phyloP scores from a whole-genome alignment of 2,113 vertebrate genomes.

The Pteruthius melanotis region DNA sequence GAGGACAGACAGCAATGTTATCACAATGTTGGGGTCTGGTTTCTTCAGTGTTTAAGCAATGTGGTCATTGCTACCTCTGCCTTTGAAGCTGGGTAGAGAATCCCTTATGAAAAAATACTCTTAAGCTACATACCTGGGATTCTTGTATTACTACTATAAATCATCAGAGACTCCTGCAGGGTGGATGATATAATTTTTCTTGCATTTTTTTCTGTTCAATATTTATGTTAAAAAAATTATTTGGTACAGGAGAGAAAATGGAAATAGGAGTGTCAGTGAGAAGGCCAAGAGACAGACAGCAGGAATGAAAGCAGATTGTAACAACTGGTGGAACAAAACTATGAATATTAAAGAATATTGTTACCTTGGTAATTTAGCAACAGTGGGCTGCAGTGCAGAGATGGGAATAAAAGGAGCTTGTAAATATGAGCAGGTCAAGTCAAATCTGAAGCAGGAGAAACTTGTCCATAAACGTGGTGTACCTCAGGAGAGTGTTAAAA shows the following conservation, averaged over 20 bases:
- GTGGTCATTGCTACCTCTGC: not conserved
- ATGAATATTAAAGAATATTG: not conserved
- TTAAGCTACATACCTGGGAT: not conserved
- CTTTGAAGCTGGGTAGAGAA: not conserved
- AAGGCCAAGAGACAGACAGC: not conserved
- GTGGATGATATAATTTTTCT: not conserved
- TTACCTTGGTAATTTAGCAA: constrained; percentile 24
- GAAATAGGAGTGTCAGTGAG: not conserved
- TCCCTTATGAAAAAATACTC: not conserved
- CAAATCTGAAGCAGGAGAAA: not conserved
- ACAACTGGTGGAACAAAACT: not conserved
- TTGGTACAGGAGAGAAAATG: not conserved
- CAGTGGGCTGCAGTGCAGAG: not conserved
- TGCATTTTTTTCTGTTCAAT: not conserved
- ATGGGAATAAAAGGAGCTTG: not conserved
- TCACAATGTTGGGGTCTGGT: rapidly evolving
- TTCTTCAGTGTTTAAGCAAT: too few relatives aligned
- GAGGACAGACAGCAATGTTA: rapidly evolving
- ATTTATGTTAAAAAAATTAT: not conserved
- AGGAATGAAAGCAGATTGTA: not conserved
- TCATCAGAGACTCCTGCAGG: not conserved
- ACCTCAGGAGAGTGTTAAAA: not conserved
- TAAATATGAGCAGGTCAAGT: not conserved
- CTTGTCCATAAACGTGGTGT: not conserved
- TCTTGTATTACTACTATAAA: not conserved